Percentiles rank a stretch among this genome's conserved stretches.
Conservation (phyloP, 2,797 vertebrate species). For the Darevskia mixta region DNA sequence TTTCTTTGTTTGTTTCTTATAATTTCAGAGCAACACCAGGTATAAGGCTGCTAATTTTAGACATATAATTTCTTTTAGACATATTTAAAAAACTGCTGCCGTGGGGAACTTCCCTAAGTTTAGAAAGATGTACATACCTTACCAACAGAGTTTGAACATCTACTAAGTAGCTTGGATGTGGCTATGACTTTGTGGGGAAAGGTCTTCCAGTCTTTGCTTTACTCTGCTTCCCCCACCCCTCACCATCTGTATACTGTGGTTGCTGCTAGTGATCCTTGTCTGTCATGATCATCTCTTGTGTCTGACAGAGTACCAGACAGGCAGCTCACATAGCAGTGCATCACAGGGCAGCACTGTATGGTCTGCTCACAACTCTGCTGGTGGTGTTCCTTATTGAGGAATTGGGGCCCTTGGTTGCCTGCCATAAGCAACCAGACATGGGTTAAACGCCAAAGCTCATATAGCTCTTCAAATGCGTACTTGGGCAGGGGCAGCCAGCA, state of each 20-base stretch:
- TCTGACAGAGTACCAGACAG: background rate
- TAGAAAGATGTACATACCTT: background rate
- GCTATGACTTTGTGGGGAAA: background rate
- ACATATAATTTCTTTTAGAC: too few species aligned
- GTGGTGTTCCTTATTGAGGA: background rate
- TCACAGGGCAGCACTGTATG: background rate
- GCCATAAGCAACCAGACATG: background rate
- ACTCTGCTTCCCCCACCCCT: background rate
- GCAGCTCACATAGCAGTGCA: background rate
- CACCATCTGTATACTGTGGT: background rate
- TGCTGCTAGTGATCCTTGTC: background rate
- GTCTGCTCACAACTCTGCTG: background rate
- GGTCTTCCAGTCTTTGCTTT: background rate
- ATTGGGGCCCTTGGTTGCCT: background rate
- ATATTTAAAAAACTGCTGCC: background rate
- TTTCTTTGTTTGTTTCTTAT: too few species aligned
- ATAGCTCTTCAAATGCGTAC: background rate
- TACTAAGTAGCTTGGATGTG: background rate
- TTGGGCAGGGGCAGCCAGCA: background rate
- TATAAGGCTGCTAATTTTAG: too few species aligned
- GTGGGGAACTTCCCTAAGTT: background rate
- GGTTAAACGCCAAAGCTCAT: background rate
- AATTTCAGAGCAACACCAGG: too few species aligned
- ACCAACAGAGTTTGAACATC: background rate
- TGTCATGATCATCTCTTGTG: background rate